These are phyloP conservation scores for Spodoptera litura DNA, from an alignment of 1,140 invertebrate genomes.

Conservation along the genomic window DNA sequence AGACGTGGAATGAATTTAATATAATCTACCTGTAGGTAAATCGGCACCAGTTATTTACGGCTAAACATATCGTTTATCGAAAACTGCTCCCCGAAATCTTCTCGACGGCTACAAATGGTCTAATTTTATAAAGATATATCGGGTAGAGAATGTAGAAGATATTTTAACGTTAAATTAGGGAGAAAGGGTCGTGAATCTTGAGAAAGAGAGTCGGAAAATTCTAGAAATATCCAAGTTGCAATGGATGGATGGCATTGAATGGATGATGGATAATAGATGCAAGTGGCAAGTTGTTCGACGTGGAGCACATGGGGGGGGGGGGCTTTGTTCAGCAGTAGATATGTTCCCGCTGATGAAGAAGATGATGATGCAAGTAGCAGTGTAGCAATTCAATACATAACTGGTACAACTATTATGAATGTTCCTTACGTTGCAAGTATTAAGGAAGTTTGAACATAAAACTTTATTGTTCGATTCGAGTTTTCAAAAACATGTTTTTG, in stretches of 20 bases:
- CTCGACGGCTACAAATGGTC: background rate
- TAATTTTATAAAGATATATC: conserved; percentile 26
- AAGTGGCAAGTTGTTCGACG: too few species aligned
- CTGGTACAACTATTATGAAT: background rate
- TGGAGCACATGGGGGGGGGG: too few species aligned
- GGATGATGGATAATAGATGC: too few species aligned
- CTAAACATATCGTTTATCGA: background rate
- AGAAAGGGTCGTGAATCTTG: too few species aligned
- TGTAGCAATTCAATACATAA: too few species aligned
- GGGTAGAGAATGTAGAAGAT: conserved; percentile 22
- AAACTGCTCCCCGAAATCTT: background rate
- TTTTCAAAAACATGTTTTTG: conserved; percentile 1
- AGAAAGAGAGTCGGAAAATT: background rate
- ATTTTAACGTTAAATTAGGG: background rate
- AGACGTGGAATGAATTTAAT: too few species aligned
- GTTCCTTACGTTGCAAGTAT: conserved; percentile 17
- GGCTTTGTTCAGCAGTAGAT: too few species aligned
- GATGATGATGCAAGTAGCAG: too few species aligned
- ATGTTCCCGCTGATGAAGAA: too few species aligned
- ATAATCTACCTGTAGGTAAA: background rate
- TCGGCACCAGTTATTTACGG: background rate
- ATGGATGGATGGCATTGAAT: too few species aligned
- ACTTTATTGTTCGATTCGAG: background rate
- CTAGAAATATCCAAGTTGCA: background rate
- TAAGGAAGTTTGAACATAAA: background rate